Base-by-base conservation (phyloP, 2,888 invertebrate genomes). In the Lucinisca nassula region DNA sequence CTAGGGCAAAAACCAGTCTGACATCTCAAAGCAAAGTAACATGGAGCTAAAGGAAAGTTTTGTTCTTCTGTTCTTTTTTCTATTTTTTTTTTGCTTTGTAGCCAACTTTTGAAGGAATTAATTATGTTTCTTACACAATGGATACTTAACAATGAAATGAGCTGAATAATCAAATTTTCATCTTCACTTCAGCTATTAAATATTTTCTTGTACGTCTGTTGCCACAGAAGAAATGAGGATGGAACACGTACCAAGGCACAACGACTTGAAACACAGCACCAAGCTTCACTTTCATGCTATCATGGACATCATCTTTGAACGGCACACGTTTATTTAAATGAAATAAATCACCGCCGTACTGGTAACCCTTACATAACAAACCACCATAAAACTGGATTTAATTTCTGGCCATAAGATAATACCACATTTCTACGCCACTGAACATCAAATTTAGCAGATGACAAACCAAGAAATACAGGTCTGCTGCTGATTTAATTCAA, bases 101-200 rank as follows among this genome's bases (percentile, higher is more conserved):
- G 27, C 61, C 24, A 24, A 24, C n/a, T n/a, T 61, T 30, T 61
- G 4, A 61, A 67, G 30, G 67, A 67, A 67, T 67, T 67, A 67
- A 67, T 67, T 67, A 67, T 67, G 67, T 67, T 67, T 67, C 67
- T 61, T 67, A 67, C 17, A 67, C 67, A 67, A 67, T 30, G 67
- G 67, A 67, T 67, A 67, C 67, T 67, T 67, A 67, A 67, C 21
- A 67, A 67, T 67, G 67, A 30, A 67, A 67, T 67, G 67, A 30
- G 30, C 35, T 35, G 67, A 67, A 67, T 74, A 74, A 74, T 74
- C 74, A 40, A 74, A 74, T 74, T 40, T 45, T 74, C 74, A 30
- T 27, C 45, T 40, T 74, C 74, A 74, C 45, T 74, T 74, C 74
- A 40, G 21, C 38, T 45, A 40, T 74, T 40, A 74, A 74, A 74